Evolutionary conservation across 1,140 invertebrate genomes (phyloP), one percentile per base, ranked within the genome.

Genomic region (Pissodes strobi): DNA sequence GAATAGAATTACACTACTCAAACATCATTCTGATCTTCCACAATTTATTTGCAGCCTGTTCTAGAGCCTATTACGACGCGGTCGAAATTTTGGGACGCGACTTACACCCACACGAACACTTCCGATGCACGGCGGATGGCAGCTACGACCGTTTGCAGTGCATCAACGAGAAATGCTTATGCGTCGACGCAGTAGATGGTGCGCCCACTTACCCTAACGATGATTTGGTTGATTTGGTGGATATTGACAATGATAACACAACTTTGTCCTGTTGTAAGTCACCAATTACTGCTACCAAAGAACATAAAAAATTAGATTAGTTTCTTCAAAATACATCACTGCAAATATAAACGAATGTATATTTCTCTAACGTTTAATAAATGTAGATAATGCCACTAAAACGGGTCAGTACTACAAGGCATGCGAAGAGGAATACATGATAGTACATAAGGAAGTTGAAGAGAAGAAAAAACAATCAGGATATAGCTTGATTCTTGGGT

Each of bases 101-200:
- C 17, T 55, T 69, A 17, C 71, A 76, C 0, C 78, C 66, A 12
- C 51, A 52, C 18, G 68, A 74, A 64, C 64, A 71, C 39, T 70
- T 81, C 17, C 74, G 82, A 19, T 87, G 85, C 68, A 75, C 79
- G 0, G 25, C 76, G 0, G 79, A 84, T 63, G 85, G 85, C 0
- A 81, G 80, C 66, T 86, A 80, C 72, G 80, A 85, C 67, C 76
- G 79, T 4, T 56, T 86, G 6, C 85, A 86, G 65, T 86, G 84
- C 64, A 72, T 83, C 1, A 79, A 78, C 10, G 73, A 74, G n/a
- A 72, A 64, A 5, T 87, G 84, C 71, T 76, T 83, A 60, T 87
- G 85, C 62, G 81, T 85, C 1, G 75, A 84, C 59, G 60, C 65
- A 15, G 59, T 77, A 45, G 82, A 80, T 46, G 84, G 84, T 4